phyloP scores from a whole-genome alignment of 2,888 invertebrate species.

The Sussaba pulchella region DNA sequence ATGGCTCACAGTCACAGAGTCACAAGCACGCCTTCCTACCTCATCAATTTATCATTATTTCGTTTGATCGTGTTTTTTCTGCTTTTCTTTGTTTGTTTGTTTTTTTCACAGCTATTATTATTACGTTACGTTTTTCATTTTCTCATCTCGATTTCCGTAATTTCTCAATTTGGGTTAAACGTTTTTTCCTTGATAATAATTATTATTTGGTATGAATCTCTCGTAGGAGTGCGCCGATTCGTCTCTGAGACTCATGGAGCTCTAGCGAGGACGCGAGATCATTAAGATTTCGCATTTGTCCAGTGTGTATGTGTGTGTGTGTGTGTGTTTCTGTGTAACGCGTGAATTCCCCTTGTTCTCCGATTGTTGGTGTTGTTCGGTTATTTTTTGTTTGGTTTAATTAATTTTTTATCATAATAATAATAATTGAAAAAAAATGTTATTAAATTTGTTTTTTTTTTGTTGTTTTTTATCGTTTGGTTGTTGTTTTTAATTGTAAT shows the following conservation, averaged over 20 bases:
- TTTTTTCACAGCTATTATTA: background rate
- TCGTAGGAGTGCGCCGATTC: slow-evolving; percentile 51
- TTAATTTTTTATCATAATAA: background rate
- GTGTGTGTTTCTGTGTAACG: too few species aligned
- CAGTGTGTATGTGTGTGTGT: background rate
- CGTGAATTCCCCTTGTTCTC: too few species aligned
- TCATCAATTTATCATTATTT: slow-evolving; percentile 20
- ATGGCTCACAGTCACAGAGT: slow-evolving; percentile 68
- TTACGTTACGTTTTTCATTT: slow-evolving; percentile 13
- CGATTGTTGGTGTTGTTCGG: too few species aligned
- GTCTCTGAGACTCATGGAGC: slow-evolving; percentile 52
- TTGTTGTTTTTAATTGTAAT: slow-evolving; percentile 1
- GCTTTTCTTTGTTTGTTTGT: slow-evolving; percentile 11
- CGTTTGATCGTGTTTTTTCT: slow-evolving; percentile 20
- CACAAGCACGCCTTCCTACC: slow-evolving; percentile 66
- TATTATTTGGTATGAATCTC: slow-evolving; percentile 59
- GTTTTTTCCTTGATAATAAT: slow-evolving; percentile 45
- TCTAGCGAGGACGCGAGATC: slow-evolving; percentile 56
- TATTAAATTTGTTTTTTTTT: too few species aligned
- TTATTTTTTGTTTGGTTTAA: background rate
- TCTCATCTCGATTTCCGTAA: background rate
- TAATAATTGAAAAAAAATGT: too few species aligned
- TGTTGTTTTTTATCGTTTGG: background rate
- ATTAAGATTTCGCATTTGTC: slow-evolving; percentile 25
- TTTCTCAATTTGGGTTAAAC: too few species aligned